Conservation (phyloP, 2,797 vertebrate genomes). For the Myotis myotis region DNA sequence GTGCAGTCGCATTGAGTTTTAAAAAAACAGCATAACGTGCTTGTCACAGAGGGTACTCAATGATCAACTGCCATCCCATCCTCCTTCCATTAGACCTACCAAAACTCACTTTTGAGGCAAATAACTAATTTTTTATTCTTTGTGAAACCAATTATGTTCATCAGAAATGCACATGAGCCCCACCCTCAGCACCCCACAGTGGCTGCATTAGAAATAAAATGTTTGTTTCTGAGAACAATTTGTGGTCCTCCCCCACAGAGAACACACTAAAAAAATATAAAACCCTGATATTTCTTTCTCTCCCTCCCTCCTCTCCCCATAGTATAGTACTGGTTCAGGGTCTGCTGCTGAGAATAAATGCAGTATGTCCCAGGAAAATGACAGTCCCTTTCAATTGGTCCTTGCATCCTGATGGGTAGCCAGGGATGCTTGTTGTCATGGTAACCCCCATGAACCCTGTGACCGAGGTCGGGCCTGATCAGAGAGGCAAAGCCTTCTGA, state of each 20-base stretch:
- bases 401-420: slow-evolving; percentile 67
- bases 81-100: not conserved
- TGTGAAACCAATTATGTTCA: slow-evolving; percentile 55
- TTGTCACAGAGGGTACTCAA: not conserved
- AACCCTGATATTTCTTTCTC: slow-evolving; percentile 54
- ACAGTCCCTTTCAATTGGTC: slow-evolving; percentile 67
- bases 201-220: slow-evolving; percentile 59
- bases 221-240: slow-evolving; percentile 66
- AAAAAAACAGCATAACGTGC: slow-evolving; percentile 17
- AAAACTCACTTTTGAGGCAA: slow-evolving; percentile 35
- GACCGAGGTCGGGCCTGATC: slow-evolving; percentile 59
- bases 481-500: slow-evolving; percentile 60
- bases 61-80: not conserved
- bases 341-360: slow-evolving; percentile 60
- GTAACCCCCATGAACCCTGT: slow-evolving; percentile 73
- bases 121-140: slow-evolving; percentile 32
- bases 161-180: slow-evolving; percentile 43
- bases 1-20: slow-evolving; percentile 18
- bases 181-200: not conserved
- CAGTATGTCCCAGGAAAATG: slow-evolving; percentile 62
- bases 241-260: slow-evolving; percentile 60
- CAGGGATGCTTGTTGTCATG: slow-evolving; percentile 75
- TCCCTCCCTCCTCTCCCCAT: not conserved
- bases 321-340: slow-evolving; percentile 1
- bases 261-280: slow-evolving; percentile 30